Conservation (phyloP, 2,888 invertebrate genomes). For the Dysmachus trigonus region DNA sequence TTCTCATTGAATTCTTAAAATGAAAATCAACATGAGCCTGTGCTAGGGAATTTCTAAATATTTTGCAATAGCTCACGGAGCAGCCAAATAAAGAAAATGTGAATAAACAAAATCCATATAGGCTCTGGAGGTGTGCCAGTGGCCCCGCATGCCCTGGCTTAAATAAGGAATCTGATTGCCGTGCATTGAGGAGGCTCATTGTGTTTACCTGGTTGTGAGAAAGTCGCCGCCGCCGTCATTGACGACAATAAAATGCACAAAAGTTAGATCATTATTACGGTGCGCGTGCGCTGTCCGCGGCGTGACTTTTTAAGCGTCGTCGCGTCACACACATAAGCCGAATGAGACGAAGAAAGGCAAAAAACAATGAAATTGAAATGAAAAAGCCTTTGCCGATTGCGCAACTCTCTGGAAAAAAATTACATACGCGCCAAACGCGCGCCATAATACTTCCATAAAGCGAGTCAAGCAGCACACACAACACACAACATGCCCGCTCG, state of each 20-base stretch:
- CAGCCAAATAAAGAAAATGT: background rate
- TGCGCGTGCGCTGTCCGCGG: background rate
- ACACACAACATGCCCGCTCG: background rate
- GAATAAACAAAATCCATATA: background rate
- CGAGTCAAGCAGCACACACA: conserved; percentile 34
- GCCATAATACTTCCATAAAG: background rate
- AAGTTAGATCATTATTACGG: background rate
- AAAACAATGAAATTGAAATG: conserved; percentile 13
- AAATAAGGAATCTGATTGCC: background rate
- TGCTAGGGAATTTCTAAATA: background rate
- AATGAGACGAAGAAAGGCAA: background rate
- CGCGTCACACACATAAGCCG: background rate
- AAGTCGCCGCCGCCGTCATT: background rate
- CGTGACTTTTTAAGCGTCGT: background rate
- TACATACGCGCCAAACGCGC: background rate
- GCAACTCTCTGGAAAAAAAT: conserved; percentile 1
- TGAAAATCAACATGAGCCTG: background rate
- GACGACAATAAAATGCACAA: background rate
- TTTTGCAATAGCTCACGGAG: background rate
- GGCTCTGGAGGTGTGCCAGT: background rate
- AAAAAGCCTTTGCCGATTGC: background rate
- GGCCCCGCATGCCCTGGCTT: background rate
- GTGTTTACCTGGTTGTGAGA: background rate
- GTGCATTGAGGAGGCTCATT: background rate
- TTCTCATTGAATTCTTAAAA: background rate